These are phyloP conservation scores for Epicampocera succincta DNA, from an alignment of 2,888 invertebrate genomes.

Conservation along the genomic window DNA sequence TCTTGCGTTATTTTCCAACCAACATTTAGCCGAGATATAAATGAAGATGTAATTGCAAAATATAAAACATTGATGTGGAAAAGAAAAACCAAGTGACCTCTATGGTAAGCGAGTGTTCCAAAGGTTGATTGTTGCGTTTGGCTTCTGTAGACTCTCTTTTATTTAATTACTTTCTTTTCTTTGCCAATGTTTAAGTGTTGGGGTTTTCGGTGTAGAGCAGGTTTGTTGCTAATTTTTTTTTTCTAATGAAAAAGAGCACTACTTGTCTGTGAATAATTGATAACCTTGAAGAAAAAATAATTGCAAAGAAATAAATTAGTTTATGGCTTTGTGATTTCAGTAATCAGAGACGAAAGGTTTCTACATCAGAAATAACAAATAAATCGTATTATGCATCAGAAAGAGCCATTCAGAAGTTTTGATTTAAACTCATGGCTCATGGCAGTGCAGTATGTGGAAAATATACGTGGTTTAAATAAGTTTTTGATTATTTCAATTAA, in stretches of 20 bases:
- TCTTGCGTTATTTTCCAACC: conserved; percentile 27
- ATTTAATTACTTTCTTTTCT: conserved; percentile 8
- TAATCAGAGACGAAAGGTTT: too few relatives aligned
- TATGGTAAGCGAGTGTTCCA: conserved; percentile 19
- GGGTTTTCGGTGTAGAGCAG: too few relatives aligned
- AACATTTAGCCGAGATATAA: conserved; percentile 51
- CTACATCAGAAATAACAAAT: too few relatives aligned
- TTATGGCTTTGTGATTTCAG: too few relatives aligned
- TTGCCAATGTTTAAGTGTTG: background rate
- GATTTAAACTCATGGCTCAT: too few relatives aligned
- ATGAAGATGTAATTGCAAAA: conserved; percentile 64
- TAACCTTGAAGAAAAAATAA: background rate
- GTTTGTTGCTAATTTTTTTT: too few relatives aligned
- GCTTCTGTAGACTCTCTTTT: conserved; percentile 4
- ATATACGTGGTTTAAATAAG: too few relatives aligned
- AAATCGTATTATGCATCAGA: too few relatives aligned
- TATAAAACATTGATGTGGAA: conserved; percentile 35
- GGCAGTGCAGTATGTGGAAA: too few relatives aligned
- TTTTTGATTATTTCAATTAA: too few relatives aligned
- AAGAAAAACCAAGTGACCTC: conserved; percentile 32
- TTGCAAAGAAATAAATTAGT: background rate
- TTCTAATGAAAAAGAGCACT: background rate
- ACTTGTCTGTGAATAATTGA: conserved; percentile 2
- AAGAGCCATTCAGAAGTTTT: too few relatives aligned
- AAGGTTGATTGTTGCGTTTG: conserved; percentile 50